Evolutionary conservation across 2,888 invertebrate species (phyloP).

Genomic region (Cartodere bifasciata): DNA sequence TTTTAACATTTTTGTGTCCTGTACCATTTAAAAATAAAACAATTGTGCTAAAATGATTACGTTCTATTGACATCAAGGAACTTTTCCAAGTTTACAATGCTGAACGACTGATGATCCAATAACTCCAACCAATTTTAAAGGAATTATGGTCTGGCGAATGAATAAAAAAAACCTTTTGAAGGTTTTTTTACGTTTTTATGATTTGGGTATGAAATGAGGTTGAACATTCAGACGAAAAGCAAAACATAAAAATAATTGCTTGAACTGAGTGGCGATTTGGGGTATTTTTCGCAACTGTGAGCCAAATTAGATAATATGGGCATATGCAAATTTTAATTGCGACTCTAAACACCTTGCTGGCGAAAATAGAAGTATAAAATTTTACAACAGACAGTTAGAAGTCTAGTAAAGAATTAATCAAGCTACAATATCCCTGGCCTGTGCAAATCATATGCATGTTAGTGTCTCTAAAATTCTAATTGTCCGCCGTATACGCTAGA

Average conservation of each 20-base stretch:
- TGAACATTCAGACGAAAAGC: constrained; percentile 6
- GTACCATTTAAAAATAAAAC: too few relatives aligned
- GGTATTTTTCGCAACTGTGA: neutral
- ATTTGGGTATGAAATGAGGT: constrained; percentile 4
- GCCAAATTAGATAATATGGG: too few relatives aligned
- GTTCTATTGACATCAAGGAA: too few relatives aligned
- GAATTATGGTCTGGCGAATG: too few relatives aligned
- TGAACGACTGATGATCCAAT: too few relatives aligned
- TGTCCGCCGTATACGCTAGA: constrained; percentile 15
- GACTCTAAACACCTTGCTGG: neutral
- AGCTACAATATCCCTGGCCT: constrained; percentile 2
- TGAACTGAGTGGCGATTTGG: constrained; percentile 3
- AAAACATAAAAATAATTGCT: constrained; percentile 9
- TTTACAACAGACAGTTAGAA: constrained; percentile 11
- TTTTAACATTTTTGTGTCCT: too few relatives aligned
- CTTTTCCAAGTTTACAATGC: too few relatives aligned
- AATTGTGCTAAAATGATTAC: too few relatives aligned
- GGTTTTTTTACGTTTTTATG: too few relatives aligned
- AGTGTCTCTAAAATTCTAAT: constrained; percentile 25
- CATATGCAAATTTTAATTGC: neutral
- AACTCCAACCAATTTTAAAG: too few relatives aligned
- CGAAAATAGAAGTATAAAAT: constrained; percentile 1
- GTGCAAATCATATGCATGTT: constrained; percentile 27
- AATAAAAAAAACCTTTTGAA: too few relatives aligned
- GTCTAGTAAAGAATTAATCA: constrained; percentile 7